These are phyloP conservation scores for Portunus trituberculatus DNA, from an alignment of 1,140 invertebrate species.

Conservation along the genomic window DNA sequence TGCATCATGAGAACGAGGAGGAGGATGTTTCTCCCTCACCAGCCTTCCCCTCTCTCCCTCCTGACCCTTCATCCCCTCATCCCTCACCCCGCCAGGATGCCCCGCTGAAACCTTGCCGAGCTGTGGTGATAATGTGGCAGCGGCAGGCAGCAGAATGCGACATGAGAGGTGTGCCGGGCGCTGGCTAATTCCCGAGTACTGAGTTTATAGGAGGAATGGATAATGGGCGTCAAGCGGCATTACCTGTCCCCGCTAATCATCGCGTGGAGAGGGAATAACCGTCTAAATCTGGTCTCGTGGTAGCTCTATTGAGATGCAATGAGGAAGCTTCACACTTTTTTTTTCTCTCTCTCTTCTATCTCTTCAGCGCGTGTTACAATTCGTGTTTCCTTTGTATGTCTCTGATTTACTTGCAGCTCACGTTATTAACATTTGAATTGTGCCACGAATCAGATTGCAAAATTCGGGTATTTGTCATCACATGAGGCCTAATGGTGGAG, in stretches of 20 bases:
- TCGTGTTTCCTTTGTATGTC: neutral
- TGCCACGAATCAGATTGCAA: too few relatives aligned
- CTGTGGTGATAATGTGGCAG: neutral
- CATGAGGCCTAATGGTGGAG: too few relatives aligned
- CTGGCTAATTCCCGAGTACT: neutral
- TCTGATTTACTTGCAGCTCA: neutral
- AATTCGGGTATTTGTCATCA: too few relatives aligned
- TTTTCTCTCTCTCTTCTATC: neutral
- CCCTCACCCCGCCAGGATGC: neutral
- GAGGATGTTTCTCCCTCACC: too few relatives aligned
- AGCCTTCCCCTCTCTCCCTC: neutral
- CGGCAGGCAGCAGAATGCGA: constrained; percentile 6
- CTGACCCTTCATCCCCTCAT: neutral
- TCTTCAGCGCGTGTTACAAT: neutral
- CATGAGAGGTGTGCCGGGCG: neutral
- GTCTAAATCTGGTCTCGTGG: neutral
- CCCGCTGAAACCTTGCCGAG: neutral
- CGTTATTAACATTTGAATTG: too few relatives aligned
- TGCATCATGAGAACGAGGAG: too few relatives aligned
- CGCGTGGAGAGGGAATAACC: neutral
- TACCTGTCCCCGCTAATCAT: neutral
- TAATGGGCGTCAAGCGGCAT: neutral
- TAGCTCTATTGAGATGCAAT: too few relatives aligned
- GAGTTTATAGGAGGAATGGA: constrained; percentile 11
- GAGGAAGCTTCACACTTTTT: neutral